These are phyloP conservation scores for Erpornis zantholeuca DNA, from an alignment of 2,113 vertebrate genomes.

Conservation along the genomic window DNA sequence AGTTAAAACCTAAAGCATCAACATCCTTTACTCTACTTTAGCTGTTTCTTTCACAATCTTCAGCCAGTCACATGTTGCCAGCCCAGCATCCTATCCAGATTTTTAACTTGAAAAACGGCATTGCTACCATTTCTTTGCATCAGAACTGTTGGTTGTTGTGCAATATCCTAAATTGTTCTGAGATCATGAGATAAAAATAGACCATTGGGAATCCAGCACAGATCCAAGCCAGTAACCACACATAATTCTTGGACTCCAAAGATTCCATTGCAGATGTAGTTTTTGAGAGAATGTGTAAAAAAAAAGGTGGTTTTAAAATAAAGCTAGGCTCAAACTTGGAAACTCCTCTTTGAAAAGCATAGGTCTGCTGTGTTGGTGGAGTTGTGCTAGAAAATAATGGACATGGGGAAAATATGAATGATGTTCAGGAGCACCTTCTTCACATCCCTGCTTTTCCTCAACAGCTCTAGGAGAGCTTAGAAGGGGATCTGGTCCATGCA, in stretches of 20 bases:
- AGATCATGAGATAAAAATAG: constrained; percentile 10
- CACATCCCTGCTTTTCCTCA: background rate
- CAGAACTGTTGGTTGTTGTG: constrained; percentile 1
- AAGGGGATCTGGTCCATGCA: background rate
- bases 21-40: background rate
- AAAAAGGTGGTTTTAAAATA: background rate
- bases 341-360: background rate
- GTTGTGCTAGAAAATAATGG: background rate
- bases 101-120: background rate
- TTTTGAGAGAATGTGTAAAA: background rate
- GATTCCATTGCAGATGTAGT: background rate
- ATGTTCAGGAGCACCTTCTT: background rate
- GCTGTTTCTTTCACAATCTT: background rate
- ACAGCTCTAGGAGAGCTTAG: background rate
- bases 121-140: constrained; percentile 6
- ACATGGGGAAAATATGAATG: background rate
- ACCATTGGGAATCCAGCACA: background rate
- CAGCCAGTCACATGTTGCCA: background rate
- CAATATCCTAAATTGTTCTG: background rate
- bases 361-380: background rate
- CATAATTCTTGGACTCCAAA: background rate
- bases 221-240: background rate
- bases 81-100: background rate
- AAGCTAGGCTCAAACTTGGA: background rate
- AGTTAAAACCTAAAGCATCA: no score